Percentiles rank a stretch among this genome's conserved stretches.
phyloP scores from a whole-genome alignment of 2,113 vertebrate species.

The Paracanthobrama guichenoti region DNA sequence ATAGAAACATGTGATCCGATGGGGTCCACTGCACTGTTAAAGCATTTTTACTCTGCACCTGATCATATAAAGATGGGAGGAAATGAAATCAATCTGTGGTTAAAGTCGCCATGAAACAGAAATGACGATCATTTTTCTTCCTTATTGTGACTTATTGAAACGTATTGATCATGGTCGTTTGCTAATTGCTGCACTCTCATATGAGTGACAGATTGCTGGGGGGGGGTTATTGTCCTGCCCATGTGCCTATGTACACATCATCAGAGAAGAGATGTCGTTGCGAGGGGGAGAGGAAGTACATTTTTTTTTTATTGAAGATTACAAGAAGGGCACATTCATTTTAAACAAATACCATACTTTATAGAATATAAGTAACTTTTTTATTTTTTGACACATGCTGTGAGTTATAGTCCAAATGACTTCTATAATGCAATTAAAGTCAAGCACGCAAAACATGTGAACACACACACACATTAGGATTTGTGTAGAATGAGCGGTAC shows the following conservation, averaged over 20 bases:
- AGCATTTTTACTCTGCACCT: conserved; percentile 86
- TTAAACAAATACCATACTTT: neutral
- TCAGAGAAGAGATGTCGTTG: neutral
- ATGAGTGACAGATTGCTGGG: neutral
- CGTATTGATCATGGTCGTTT: neutral
- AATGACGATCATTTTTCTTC: neutral
- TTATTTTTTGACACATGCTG: neutral
- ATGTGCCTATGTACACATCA: neutral
- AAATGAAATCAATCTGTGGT: neutral
- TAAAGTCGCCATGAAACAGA: neutral
- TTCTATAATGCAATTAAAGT: neutral
- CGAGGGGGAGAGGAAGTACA: neutral
- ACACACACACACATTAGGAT: neutral
- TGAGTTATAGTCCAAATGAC: neutral
- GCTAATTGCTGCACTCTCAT: neutral
- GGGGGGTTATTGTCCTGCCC: neutral
- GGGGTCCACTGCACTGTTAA: conserved; percentile 87
- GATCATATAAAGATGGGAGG: conserved; percentile 3
- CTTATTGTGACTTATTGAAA: neutral
- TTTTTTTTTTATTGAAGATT: neutral
- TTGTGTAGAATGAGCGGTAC: neutral
- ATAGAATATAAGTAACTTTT: too few relatives aligned
- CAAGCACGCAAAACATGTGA: neutral
- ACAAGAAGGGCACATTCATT: neutral
- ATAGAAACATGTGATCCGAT: conserved; percentile 91